A percentile compares a stretch with the other conserved stretches of the same genome.
Conservation (phyloP, 64 coral and sea anemone species). For the Montipora efflorescens region DNA sequence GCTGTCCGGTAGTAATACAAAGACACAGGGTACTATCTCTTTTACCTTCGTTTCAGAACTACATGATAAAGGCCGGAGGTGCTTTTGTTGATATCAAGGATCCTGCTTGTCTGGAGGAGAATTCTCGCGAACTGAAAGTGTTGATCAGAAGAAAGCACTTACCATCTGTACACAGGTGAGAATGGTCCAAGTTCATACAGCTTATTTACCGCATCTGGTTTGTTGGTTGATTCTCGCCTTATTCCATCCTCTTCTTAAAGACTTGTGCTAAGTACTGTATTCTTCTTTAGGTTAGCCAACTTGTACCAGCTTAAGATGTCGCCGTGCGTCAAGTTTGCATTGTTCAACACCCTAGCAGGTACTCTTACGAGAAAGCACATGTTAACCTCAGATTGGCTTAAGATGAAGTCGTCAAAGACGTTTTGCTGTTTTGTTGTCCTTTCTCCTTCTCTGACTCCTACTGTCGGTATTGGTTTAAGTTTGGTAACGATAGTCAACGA, state of each 20-base stretch:
- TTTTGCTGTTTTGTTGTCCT: too few relatives aligned
- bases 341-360: constrained; percentile 61
- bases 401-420: not conserved
- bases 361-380: not conserved
- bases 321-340: constrained; percentile 52
- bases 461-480: too few relatives aligned
- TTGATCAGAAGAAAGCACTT: constrained; percentile 52
- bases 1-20: too few relatives aligned
- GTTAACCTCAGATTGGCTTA: too few relatives aligned
- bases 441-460: too few relatives aligned
- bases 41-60: constrained; percentile 18
- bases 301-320: constrained; percentile 51
- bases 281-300: constrained; percentile 40
- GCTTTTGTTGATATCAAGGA: constrained; percentile 48
- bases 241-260: too few relatives aligned
- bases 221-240: too few relatives aligned
- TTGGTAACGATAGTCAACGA: too few relatives aligned
- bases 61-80: constrained; percentile 66
- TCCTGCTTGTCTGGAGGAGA: not conserved
- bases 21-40: not conserved
- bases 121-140: constrained; percentile 37
- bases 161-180: constrained; percentile 60
- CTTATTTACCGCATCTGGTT: too few relatives aligned
- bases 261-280: not conserved
- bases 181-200: not conserved